A percentile compares a stretch with the other conserved stretches of the same genome.
Evolutionary conservation across 2,888 invertebrate genomes (phyloP).

Genomic region (Drosophila buzzatii): DNA sequence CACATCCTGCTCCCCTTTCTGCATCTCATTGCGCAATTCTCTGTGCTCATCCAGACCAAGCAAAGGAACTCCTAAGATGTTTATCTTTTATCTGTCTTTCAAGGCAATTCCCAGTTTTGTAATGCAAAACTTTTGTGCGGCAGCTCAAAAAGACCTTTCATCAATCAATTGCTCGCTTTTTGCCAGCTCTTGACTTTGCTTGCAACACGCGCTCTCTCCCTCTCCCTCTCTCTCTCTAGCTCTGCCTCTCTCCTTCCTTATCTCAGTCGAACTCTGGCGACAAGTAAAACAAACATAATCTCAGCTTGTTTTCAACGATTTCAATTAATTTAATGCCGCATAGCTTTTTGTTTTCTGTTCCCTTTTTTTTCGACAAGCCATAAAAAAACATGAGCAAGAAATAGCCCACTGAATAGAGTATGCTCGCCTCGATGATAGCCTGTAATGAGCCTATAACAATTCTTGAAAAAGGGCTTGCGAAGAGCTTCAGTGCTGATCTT

Average conservation of each 20-base stretch:
- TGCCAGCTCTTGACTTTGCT: constrained; percentile 6
- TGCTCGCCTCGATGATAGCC: not conserved
- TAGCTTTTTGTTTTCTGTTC: constrained; percentile 33
- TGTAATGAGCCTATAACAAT: not conserved
- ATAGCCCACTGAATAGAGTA: not conserved
- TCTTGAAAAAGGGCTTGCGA: not conserved
- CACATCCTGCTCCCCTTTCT: constrained; percentile 19
- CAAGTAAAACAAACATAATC: constrained; percentile 59
- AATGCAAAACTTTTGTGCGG: constrained; percentile 7
- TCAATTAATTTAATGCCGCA: constrained; percentile 72
- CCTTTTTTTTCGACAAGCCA: constrained; percentile 32
- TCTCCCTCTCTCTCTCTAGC: not conserved
- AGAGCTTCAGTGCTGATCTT: no score
- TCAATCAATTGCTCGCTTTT: constrained; percentile 21
- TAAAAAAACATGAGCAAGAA: constrained; percentile 27
- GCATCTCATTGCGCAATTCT: constrained; percentile 46
- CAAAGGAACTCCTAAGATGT: constrained; percentile 19
- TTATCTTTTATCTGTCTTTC: constrained; percentile 29
- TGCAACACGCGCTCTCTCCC: not conserved
- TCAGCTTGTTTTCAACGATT: constrained; percentile 67
- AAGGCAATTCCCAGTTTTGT: constrained; percentile 21
- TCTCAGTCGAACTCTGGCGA: constrained; percentile 17
- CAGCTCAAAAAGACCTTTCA: constrained; percentile 10
- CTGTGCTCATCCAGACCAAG: constrained; percentile 26
- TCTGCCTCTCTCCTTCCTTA: not conserved